These are phyloP conservation scores for Drosophila bocki DNA, from an alignment of 1,140 invertebrate genomes.

Conservation along the genomic window DNA sequence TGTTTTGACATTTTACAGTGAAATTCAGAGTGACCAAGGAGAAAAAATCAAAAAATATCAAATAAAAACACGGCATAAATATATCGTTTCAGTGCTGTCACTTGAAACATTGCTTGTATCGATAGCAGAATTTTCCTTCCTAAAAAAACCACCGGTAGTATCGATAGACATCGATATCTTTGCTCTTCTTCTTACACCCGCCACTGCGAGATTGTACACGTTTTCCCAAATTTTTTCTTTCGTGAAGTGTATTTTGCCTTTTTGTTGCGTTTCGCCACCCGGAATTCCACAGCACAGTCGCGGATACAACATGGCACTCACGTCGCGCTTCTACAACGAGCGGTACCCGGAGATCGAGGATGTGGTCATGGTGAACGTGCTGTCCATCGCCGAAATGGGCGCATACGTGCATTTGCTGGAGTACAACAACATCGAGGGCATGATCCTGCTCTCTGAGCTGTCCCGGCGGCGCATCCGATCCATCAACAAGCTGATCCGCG, in stretches of 20 bases:
- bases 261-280: slow-evolving; percentile 20
- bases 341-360: slow-evolving; percentile 99
- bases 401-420: slow-evolving; percentile 99
- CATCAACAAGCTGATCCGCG: slow-evolving; percentile 99
- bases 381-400: slow-evolving; percentile 99
- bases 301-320: slow-evolving; percentile 91
- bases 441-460: slow-evolving; percentile 97
- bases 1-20: too few relatives aligned
- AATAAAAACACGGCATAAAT: too few relatives aligned
- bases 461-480: slow-evolving; percentile 99
- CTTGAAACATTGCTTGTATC: not conserved
- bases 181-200: slow-evolving; percentile 62
- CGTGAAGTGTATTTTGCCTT: slow-evolving; percentile 46
- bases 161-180: slow-evolving; percentile 8
- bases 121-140: not conserved
- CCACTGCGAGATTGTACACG: slow-evolving; percentile 70
- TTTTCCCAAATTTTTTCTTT: slow-evolving; percentile 57
- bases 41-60: too few relatives aligned
- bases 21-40: too few relatives aligned
- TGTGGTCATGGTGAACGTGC: slow-evolving; percentile 99
- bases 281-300: slow-evolving; percentile 8
- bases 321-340: slow-evolving; percentile 99
- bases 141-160: not conserved
- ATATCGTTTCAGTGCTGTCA: not conserved
- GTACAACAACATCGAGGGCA: slow-evolving; percentile 99